phyloP scores from a whole-genome alignment of 2,888 invertebrate genomes.

The Chirona hameri region DNA sequence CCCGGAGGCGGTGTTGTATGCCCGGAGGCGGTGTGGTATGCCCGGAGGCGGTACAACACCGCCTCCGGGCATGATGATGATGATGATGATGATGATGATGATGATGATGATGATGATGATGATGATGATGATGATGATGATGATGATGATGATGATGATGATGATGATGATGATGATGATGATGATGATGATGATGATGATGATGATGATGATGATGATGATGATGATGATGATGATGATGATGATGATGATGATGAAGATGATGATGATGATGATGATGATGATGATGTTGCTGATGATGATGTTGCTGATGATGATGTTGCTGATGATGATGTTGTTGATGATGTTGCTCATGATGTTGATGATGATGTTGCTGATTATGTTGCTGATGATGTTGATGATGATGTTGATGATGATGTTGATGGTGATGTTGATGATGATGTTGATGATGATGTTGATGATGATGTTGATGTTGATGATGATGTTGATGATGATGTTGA shows the following conservation, averaged over 20 bases:
- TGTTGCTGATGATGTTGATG: too few relatives aligned
- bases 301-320: too few relatives aligned
- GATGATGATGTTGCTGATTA: too few relatives aligned
- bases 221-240: slow-evolving; percentile 22
- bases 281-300: too few relatives aligned
- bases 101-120: slow-evolving; percentile 22
- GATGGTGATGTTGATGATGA: slow-evolving; percentile 11
- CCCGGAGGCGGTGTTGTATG: too few relatives aligned
- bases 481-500: slow-evolving; percentile 6
- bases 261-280: slow-evolving; percentile 22
- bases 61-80: too few relatives aligned
- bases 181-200: slow-evolving; percentile 22
- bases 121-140: slow-evolving; percentile 22
- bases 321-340: too few relatives aligned
- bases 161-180: slow-evolving; percentile 22
- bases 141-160: slow-evolving; percentile 22
- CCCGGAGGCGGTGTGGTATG: too few relatives aligned
- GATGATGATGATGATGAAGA: slow-evolving; percentile 12
- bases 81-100: slow-evolving; percentile 22
- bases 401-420: slow-evolving; percentile 6
- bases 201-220: slow-evolving; percentile 22
- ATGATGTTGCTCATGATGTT: too few relatives aligned
- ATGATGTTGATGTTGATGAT: slow-evolving; percentile 3
- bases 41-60: too few relatives aligned
- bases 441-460: slow-evolving; percentile 8